phyloP scores from a whole-genome alignment of 2,797 vertebrate species.

The Mustela erminea region DNA sequence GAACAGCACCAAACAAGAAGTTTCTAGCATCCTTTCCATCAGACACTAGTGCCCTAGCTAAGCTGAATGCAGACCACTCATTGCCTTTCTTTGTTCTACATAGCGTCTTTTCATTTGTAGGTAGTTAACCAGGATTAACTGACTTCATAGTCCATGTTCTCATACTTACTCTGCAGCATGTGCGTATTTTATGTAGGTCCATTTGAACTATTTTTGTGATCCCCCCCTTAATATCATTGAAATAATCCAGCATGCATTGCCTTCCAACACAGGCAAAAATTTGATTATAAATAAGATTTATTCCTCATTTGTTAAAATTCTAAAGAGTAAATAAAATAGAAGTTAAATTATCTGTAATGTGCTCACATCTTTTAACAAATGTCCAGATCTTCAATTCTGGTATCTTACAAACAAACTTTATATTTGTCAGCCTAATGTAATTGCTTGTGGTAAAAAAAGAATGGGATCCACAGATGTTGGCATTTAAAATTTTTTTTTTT shows the following conservation, averaged over 20 bases:
- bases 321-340: slow-evolving; percentile 23
- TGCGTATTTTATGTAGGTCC: background rate
- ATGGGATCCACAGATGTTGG: background rate
- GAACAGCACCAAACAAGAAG: background rate
- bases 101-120: background rate
- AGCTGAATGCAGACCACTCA: too few relatives aligned
- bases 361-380: slow-evolving; percentile 19
- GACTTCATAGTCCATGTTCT: background rate
- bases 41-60: background rate
- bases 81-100: background rate
- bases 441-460: slow-evolving; percentile 20
- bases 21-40: rapidly evolving
- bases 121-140: background rate
- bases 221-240: background rate
- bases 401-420: background rate
- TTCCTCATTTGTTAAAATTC: slow-evolving; percentile 21
- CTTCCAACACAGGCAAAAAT: background rate
- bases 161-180: background rate
- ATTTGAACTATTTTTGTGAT: slow-evolving; percentile 21
- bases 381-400: background rate
- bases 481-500: slow-evolving; percentile 28
- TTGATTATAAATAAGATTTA: background rate
- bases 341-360: background rate
- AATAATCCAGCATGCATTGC: background rate
- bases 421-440: slow-evolving; percentile 5